phyloP scores from a whole-genome alignment of 2,888 invertebrate genomes.

The Rhaphigaster nebulosa region DNA sequence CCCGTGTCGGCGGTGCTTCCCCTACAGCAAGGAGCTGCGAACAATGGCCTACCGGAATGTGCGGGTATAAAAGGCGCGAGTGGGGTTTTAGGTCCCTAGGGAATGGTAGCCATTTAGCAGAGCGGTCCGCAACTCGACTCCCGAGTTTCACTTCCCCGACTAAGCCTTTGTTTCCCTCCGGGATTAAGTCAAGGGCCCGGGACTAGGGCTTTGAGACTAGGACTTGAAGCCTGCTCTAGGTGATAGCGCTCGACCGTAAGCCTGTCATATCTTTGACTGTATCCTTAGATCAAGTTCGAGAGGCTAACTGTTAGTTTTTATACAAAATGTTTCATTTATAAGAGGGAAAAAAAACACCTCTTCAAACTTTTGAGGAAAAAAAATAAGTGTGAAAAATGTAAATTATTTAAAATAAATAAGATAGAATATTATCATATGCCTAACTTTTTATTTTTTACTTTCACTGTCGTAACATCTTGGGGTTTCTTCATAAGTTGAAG shows the following conservation, averaged over 20 bases:
- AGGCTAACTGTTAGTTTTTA: neutral
- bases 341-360: neutral
- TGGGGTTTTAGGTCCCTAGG: conserved; percentile 18
- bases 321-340: neutral
- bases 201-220: neutral
- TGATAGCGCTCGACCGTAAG: neutral
- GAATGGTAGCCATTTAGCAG: conserved; percentile 24
- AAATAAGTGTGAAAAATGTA: too few species aligned
- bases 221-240: conserved; percentile 19
- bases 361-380: neutral
- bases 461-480: too few species aligned
- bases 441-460: too few species aligned
- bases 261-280: neutral
- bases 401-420: too few species aligned
- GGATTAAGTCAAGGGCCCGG: conserved; percentile 34
- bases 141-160: conserved; percentile 34
- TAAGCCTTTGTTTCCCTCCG: conserved; percentile 56
- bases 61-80: conserved; percentile 38
- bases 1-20: neutral
- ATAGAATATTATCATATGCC: too few species aligned
- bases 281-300: neutral
- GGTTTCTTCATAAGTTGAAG: too few species aligned
- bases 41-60: conserved; percentile 34
- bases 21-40: conserved; percentile 6
- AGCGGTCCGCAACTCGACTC: conserved; percentile 2